A percentile compares a stretch with the other conserved stretches of the same genome.
Evolutionary conservation across 2,113 vertebrate species (phyloP).

Genomic region (Hoplias malabaricus): DNA sequence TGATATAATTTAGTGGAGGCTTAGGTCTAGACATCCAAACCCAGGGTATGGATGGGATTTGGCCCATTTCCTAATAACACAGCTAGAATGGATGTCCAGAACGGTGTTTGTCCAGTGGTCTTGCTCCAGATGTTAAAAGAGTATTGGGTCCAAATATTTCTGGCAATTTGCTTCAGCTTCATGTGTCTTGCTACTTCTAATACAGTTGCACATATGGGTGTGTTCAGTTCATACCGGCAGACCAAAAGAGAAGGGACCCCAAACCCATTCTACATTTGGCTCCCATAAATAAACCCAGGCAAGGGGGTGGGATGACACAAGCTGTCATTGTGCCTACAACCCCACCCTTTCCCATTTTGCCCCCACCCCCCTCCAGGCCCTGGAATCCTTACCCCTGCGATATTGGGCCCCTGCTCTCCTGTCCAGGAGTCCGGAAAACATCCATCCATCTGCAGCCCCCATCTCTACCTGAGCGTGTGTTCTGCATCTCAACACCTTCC

Average conservation of each 20-base stretch:
- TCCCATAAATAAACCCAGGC: slow-evolving; percentile 47
- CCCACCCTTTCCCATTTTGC: no score
- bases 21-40: not conserved
- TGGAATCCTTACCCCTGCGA: slow-evolving; percentile 9
- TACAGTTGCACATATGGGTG: no score
- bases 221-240: no score
- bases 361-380: not conserved
- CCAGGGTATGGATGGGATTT: not conserved
- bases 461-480: slow-evolving; percentile 16
- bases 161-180: no score
- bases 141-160: no score
- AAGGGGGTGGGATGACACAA: slow-evolving; percentile 48
- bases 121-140: slow-evolving; percentile 1
- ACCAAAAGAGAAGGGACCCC: not conserved
- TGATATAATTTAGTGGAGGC: not conserved
- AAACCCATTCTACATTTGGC: slow-evolving; percentile 20
- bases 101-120: no score
- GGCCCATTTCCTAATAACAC: not conserved
- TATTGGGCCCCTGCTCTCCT: slow-evolving; percentile 8
- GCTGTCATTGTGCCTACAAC: slow-evolving; percentile 45
- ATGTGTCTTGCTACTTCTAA: no score
- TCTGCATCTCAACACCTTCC: slow-evolving; percentile 45
- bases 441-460: slow-evolving; percentile 28
- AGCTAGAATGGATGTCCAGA: not conserved
- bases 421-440: slow-evolving; percentile 40